These are phyloP conservation scores for Agonopterix arenella DNA, from an alignment of 2,888 invertebrate genomes.

Conservation along the genomic window DNA sequence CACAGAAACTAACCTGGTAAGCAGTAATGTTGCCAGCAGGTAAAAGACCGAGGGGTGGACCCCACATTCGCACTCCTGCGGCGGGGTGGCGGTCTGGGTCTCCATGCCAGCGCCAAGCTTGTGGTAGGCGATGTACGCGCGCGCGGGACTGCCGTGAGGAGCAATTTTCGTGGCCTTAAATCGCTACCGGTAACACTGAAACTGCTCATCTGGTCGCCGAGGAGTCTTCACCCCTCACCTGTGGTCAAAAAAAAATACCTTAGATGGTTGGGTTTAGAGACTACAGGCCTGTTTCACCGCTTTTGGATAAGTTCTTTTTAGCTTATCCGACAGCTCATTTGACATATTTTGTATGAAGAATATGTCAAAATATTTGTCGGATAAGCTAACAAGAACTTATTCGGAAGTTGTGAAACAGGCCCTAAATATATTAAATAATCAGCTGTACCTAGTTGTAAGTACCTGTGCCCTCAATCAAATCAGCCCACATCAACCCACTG, in stretches of 20 bases:
- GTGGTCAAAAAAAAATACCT: background rate
- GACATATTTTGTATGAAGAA: too few relatives aligned
- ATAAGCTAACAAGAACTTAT: too few relatives aligned
- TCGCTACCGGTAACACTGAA: slow-evolving; percentile 46
- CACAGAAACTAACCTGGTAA: slow-evolving; percentile 50
- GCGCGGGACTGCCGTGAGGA: slow-evolving; percentile 68
- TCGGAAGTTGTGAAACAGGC: too few relatives aligned
- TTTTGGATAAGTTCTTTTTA: too few relatives aligned
- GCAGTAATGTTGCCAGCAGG: slow-evolving; percentile 77
- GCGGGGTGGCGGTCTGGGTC: slow-evolving; percentile 68
- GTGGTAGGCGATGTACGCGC: slow-evolving; percentile 80
- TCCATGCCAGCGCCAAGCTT: slow-evolving; percentile 75
- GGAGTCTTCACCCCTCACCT: slow-evolving; percentile 53
- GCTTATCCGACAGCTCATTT: too few relatives aligned
- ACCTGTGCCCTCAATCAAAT: too few relatives aligned
- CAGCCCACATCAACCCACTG: too few relatives aligned
- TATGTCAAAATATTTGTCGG: too few relatives aligned
- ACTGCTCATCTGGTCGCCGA: slow-evolving; percentile 66
- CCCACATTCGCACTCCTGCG: slow-evolving; percentile 78
- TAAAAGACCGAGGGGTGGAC: slow-evolving; percentile 81
- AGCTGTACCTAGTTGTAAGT: too few relatives aligned
- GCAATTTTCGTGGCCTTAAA: slow-evolving; percentile 67
- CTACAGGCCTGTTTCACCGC: too few relatives aligned
- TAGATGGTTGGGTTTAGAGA: too few relatives aligned
- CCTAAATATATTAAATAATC: too few relatives aligned